Evolutionary conservation across 2,797 vertebrate species (phyloP), one percentile per base, ranked within the genome.

Genomic region (Falco novaeseelandiae): DNA sequence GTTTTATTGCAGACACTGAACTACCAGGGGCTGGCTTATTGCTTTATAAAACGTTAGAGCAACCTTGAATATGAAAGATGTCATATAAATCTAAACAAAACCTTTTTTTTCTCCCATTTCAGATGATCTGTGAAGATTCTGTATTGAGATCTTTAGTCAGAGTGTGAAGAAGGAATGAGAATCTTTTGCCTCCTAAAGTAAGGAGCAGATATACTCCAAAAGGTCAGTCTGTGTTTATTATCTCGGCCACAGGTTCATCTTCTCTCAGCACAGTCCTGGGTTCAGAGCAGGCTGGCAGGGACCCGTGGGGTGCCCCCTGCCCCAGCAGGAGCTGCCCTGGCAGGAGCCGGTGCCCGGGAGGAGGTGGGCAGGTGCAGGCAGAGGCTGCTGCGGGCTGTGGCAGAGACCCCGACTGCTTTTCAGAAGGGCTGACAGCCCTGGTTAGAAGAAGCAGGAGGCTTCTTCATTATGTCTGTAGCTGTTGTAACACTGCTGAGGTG

Each of bases 151-250:
- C 79, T 83, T 46, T 14, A 16, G 25, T 23, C 34, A 36, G 73
- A 21, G 49, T 0, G 26, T 10, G 59, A 61, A 67, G 82, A 63
- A 69, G 72, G 36, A 86, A 25, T 0, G 44, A 71, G 40, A 10
- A 22, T 13, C 12, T 30, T 9, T 22, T 21, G 25, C 49, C 52
- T 29, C 8, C 52, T 65, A 8, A 62, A 36, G 13, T 16, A 18
- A 67, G 29, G 12, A 22, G 55, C 0, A 2, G 40, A 5, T 44
- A 2, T 6, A 8, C 13, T 13, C 19, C 48, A 1, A 4, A 22
- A 46, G 73, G 20, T 67, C n/a, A 15, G 57, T 3, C 14, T 7
- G 0, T 0, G 0, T 30, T 58, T 18, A 3, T 12, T 25, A 8
- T 17, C 30, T 42, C 26, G 9, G 67, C 46, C 65, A 30, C 42